Evolutionary conservation across 2,888 invertebrate species (phyloP).

Genomic region (Polydrusus pterygomalis): DNA sequence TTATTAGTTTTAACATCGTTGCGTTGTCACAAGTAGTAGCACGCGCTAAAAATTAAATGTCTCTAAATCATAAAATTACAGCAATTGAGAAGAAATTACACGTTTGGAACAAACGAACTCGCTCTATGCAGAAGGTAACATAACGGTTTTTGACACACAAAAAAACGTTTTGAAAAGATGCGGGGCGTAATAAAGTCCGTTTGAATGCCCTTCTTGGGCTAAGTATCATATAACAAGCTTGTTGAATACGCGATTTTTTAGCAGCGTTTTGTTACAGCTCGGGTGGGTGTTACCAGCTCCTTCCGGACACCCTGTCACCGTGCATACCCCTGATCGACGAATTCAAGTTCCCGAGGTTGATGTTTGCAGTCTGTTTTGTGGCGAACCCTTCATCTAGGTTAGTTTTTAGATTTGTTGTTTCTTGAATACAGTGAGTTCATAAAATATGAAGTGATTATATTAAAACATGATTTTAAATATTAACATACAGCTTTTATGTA

Average conservation of each 20-base stretch:
- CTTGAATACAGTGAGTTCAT: background rate
- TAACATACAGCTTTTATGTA: too few species aligned
- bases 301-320: constrained; percentile 69
- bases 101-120: constrained; percentile 61
- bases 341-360: constrained; percentile 25
- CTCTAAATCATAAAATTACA: constrained; percentile 70
- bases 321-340: constrained; percentile 36
- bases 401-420: constrained; percentile 16
- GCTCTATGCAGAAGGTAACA: constrained; percentile 64
- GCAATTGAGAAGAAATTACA: constrained; percentile 69
- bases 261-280: constrained; percentile 65
- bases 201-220: constrained; percentile 64
- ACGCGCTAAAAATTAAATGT: constrained; percentile 71
- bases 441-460: too few species aligned
- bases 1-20: constrained; percentile 34
- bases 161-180: constrained; percentile 67
- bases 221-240: constrained; percentile 69
- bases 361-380: constrained; percentile 25
- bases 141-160: constrained; percentile 68
- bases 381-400: constrained; percentile 35
- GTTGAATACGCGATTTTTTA: constrained; percentile 68
- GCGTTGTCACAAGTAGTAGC: constrained; percentile 55
- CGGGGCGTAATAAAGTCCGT: constrained; percentile 64
- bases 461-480: background rate
- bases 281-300: constrained; percentile 68